A percentile compares a stretch with the other conserved stretches of the same genome.
phyloP scores from a whole-genome alignment of 1,140 invertebrate species.

The Acyrthosiphon pisum region DNA sequence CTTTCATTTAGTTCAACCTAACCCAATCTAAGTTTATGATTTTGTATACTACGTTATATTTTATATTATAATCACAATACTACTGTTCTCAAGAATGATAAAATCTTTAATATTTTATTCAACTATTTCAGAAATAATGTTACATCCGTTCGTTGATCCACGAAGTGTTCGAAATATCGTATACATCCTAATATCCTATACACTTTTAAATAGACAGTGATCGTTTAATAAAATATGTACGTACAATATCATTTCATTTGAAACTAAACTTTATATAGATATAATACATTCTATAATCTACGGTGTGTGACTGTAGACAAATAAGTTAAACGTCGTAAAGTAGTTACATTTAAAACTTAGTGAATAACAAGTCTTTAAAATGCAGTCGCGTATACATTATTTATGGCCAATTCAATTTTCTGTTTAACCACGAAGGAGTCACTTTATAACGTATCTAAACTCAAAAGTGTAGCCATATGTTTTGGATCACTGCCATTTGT shows the following conservation, averaged over 20 bases:
- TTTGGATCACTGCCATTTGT: neutral
- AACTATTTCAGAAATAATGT: neutral
- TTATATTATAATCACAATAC: neutral
- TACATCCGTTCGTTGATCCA: neutral
- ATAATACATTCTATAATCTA: neutral
- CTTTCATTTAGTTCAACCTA: neutral
- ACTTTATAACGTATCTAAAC: neutral
- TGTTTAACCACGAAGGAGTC: neutral
- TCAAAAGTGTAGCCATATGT: neutral
- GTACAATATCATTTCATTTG: neutral
- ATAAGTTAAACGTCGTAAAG: neutral
- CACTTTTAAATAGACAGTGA: neutral
- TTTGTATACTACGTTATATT: neutral
- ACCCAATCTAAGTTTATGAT: neutral
- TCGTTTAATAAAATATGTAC: neutral
- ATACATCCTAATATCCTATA: neutral
- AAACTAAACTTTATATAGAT: neutral
- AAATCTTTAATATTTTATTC: neutral
- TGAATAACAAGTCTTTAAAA: neutral
- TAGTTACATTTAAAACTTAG: neutral
- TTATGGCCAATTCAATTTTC: neutral
- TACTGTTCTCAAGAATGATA: neutral
- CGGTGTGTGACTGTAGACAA: neutral
- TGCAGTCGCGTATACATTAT: neutral
- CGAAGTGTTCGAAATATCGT: no score